Evolutionary conservation across 1,140 invertebrate genomes (phyloP).

Genomic region (Drosophila melanica): DNA sequence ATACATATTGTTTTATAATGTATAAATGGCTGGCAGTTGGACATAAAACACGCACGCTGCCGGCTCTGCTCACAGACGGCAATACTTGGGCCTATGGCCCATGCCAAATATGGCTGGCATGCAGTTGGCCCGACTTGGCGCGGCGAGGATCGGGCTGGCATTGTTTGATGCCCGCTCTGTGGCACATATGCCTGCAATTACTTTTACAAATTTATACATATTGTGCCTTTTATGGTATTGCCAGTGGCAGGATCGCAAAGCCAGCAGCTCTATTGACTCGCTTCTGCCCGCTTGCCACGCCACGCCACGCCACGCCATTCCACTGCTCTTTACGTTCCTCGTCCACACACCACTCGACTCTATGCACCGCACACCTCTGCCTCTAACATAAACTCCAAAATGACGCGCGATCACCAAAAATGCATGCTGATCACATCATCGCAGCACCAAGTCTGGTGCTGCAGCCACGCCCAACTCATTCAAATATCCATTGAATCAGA

Average conservation of each 20-base stretch:
- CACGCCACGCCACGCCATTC: neutral
- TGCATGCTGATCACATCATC: constrained; percentile 72
- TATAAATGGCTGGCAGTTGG: constrained; percentile 81
- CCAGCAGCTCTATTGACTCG: constrained; percentile 55
- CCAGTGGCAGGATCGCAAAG: constrained; percentile 59
- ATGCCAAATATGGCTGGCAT: constrained; percentile 69
- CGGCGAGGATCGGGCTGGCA: constrained; percentile 33
- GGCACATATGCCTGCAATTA: constrained; percentile 77
- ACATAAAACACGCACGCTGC: constrained; percentile 78
- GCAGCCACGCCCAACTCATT: constrained; percentile 54
- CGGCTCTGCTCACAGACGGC: constrained; percentile 24
- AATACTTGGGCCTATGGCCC: constrained; percentile 57
- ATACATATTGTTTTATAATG: constrained; percentile 80
- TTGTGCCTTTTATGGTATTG: constrained; percentile 79
- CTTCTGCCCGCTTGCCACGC: constrained; percentile 15
- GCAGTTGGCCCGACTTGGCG: constrained; percentile 34
- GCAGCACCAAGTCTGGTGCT: constrained; percentile 25
- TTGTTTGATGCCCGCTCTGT: constrained; percentile 58
- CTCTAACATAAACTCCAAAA: constrained; percentile 75
- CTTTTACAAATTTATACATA: constrained; percentile 84
- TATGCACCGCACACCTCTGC: neutral
- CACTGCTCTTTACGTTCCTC: neutral
- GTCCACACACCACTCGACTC: neutral
- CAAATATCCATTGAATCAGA: constrained; percentile 76
- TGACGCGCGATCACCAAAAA: constrained; percentile 80